Percentiles rank a stretch among this genome's conserved stretches.
Evolutionary conservation across 2,888 invertebrate genomes (phyloP).

Genomic region (Chymomyza fuscimana): DNA sequence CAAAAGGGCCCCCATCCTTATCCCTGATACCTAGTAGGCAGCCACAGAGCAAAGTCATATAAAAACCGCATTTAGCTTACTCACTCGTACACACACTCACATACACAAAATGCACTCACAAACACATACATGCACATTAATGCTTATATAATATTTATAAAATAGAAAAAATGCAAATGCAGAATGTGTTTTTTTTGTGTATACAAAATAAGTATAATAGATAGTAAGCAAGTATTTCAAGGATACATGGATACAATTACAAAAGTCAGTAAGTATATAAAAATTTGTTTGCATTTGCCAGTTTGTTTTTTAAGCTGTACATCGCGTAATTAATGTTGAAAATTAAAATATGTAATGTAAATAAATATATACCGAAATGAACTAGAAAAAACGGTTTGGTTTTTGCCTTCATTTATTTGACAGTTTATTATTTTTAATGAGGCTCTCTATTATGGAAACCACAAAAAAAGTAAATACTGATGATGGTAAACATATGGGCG

Average conservation of each 20-base stretch:
- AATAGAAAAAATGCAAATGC: constrained; percentile 25
- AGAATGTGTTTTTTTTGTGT: constrained; percentile 41
- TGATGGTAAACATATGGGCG: neutral
- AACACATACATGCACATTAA: constrained; percentile 10
- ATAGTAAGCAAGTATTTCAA: constrained; percentile 49
- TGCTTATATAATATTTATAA: constrained; percentile 50
- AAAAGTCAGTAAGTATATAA: constrained; percentile 36
- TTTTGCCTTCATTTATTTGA: constrained; percentile 55
- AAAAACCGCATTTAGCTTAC: constrained; percentile 58
- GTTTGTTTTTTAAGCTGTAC: neutral
- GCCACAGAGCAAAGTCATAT: constrained; percentile 33
- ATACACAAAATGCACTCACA: neutral
- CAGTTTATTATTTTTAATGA: constrained; percentile 73
- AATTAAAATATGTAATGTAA: constrained; percentile 37
- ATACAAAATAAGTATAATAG: constrained; percentile 7
- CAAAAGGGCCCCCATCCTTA: constrained; percentile 8
- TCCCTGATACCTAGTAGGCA: constrained; percentile 19
- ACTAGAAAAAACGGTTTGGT: constrained; percentile 29
- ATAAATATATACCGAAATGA: constrained; percentile 10
- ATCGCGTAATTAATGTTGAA: constrained; percentile 68
- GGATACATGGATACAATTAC: constrained; percentile 69
- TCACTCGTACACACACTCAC: constrained; percentile 37
- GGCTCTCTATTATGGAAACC: constrained; percentile 56
- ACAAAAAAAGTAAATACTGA: neutral
- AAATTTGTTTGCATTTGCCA: neutral